Evolutionary conservation across 2,797 vertebrate species (phyloP), one percentile per base, ranked within the genome.

Genomic region (Sebastes cheni): DNA sequence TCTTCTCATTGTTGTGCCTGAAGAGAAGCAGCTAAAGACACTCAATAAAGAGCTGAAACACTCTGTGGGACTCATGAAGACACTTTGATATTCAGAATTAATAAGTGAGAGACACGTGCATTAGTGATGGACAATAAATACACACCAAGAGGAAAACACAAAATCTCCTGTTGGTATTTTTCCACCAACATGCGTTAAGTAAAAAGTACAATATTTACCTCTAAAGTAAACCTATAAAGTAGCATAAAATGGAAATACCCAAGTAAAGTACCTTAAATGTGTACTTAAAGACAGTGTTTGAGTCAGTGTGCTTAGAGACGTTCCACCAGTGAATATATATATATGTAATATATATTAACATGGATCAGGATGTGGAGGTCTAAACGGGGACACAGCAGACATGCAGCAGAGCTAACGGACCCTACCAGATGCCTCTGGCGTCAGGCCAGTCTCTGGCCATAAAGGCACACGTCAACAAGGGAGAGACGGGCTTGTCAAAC

Each of bases 391-490:
- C 85, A 88, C 82, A 75, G 83, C 55, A 42, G 56, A 56, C 84
- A 72, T 89, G 89, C 86, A 86, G 73, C 1, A 79, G 80, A 78
- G 78, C 75, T 42, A 61, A n/a, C 1, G 22, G 42, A 80, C 50
- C 94, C 1, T 97, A 98, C 97, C 97, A 98, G 95, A 98, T 97
- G 93, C 98, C 97, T 84, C 97, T 94, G 93, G 95, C 97, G 83
- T 98, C 98, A 4, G 97, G 97, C 97, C 98, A 99, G 94, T 99
- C 97, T 72, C 97, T 95, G 85, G 96, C 97, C 98, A 98, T 98
- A 86, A 97, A 97, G 72, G 97, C 97, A 90, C 96, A 97, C 2
- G 96, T 98, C 91, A 99, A 93, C 95, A 98, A 91, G 1, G 97
- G 97, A 75, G 97, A 99, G 67, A 99, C 96, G 1, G 97, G 97